Evolutionary conservation across 2,797 vertebrate genomes (phyloP), one percentile per base, ranked within the genome.

Genomic region (Podarcis lilfordi): DNA sequence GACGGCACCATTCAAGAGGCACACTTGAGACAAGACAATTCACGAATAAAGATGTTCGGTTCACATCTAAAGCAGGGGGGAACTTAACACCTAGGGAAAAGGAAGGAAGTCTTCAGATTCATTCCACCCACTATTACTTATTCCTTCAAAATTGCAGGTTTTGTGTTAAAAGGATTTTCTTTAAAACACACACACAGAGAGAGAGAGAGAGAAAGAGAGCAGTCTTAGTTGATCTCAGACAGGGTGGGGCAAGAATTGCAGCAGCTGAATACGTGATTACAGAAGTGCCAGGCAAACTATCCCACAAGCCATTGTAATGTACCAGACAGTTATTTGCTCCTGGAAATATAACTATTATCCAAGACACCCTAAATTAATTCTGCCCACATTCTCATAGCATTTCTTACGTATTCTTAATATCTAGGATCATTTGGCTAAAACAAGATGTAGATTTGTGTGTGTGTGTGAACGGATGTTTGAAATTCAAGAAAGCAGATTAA

Each of bases 21-120:
- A 92, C 84, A 92, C 81, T 86, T 88, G 86, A 95, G 85, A 91
- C 27, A 89, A 91, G 82, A 94, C 93, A 88, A 93, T 74, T 0
- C 40, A 86, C 61, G 93, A 95, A 96, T 95, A 93, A 94, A 96
- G 94, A 95, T 82, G 81, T 96, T 89, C 90, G 37, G 64, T 84
- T 82, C 81, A 88, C 74, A 72, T 89, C 64, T 88, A 92, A 80
- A 79, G 17, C 37, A 90, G 82, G 95, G 82, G n/a, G 76, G 32
- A 82, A 90, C 59, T 81, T 92, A 91, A 88, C 89, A 90, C 85
- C 78, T 85, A 89, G 72, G 86, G 50, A 66, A 88, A 91, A 93
- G 86, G 88, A 95, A 94, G 94, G 91, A 94, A 94, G 4, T 88
- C 88, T 91, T 94, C 89, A 82, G 69, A 88, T 91, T 80, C 74